A percentile compares a stretch with the other conserved stretches of the same genome.
phyloP scores from a whole-genome alignment of 2,888 invertebrate species.

The Xestia rhomboidea region DNA sequence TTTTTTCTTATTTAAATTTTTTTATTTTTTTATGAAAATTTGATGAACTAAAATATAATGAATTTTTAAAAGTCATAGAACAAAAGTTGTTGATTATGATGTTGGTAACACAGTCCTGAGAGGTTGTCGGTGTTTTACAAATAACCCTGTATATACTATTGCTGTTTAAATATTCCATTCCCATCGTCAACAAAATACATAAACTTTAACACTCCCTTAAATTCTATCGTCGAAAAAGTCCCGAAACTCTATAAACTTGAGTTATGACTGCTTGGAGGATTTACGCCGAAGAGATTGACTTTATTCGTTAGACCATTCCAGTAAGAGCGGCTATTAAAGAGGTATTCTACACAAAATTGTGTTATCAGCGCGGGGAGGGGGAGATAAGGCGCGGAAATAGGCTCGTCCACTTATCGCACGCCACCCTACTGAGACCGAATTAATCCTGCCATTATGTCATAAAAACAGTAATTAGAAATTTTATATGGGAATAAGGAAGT shows the following conservation, averaged over 20 bases:
- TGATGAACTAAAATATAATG: too few species aligned
- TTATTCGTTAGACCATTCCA: conserved; percentile 85
- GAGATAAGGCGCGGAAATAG: conserved; percentile 79
- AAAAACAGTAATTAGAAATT: conserved; percentile 63
- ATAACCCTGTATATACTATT: too few species aligned
- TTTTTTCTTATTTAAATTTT: too few species aligned
- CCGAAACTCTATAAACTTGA: conserved; percentile 87
- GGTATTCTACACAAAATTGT: conserved; percentile 82
- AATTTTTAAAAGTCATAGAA: too few species aligned
- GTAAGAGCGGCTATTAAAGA: conserved; percentile 83
- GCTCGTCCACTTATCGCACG: conserved; percentile 77
- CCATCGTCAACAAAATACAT: conserved; percentile 60
- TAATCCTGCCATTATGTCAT: conserved; percentile 69
- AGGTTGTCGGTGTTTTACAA: too few species aligned
- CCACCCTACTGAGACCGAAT: conserved; percentile 70
- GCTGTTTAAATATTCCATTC: conserved; percentile 25
- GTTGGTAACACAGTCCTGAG: too few species aligned
- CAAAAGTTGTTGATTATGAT: too few species aligned
- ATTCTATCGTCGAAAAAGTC: conserved; percentile 73
- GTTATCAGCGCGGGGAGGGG: conserved; percentile 75
- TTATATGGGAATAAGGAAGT: conserved; percentile 17
- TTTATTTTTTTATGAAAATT: too few species aligned
- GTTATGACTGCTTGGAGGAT: conserved; percentile 85
- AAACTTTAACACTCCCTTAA: conserved; percentile 78
- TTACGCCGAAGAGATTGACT: conserved; percentile 86